Percentiles rank a stretch among this genome's conserved stretches.
phyloP scores from a whole-genome alignment of 1,140 invertebrate genomes.

The Calliopsis andreniformis region DNA sequence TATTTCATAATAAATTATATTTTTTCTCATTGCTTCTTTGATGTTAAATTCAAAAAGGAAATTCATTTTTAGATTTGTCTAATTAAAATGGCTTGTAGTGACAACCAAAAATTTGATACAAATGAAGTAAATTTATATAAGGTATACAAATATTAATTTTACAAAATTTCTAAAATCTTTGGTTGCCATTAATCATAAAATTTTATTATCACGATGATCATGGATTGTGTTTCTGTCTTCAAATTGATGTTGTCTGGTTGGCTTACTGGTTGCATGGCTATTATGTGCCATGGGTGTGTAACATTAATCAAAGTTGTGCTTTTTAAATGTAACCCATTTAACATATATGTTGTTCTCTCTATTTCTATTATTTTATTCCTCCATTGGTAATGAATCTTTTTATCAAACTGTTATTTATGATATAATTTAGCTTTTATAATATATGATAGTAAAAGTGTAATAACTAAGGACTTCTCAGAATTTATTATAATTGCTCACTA shows the following conservation, averaged over 20 bases:
- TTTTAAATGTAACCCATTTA: conserved; percentile 31
- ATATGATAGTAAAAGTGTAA: no score
- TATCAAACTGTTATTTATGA: conserved; percentile 12
- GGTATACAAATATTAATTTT: neutral
- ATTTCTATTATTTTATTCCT: conserved; percentile 74
- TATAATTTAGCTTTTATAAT: no score
- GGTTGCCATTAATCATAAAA: neutral
- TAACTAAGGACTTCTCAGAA: no score
- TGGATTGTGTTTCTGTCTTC: conserved; percentile 32
- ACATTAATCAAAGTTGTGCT: conserved; percentile 35
- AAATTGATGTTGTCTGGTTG: conserved; percentile 58
- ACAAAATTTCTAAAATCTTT: neutral
- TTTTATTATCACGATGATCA: neutral
- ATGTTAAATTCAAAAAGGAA: conserved; percentile 4
- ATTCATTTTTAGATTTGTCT: conserved; percentile 5
- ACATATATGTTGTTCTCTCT: conserved; percentile 42
- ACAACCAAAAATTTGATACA: neutral
- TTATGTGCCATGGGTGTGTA: conserved; percentile 68
- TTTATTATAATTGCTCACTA: no score
- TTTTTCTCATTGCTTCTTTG: neutral
- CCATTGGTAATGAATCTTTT: conserved; percentile 77
- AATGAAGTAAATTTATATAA: neutral
- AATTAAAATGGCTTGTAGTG: neutral
- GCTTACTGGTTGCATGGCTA: conserved; percentile 69
- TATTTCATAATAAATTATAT: neutral